Base-by-base conservation (phyloP, 2,113 vertebrate genomes). In the Osmerus eperlanus region DNA sequence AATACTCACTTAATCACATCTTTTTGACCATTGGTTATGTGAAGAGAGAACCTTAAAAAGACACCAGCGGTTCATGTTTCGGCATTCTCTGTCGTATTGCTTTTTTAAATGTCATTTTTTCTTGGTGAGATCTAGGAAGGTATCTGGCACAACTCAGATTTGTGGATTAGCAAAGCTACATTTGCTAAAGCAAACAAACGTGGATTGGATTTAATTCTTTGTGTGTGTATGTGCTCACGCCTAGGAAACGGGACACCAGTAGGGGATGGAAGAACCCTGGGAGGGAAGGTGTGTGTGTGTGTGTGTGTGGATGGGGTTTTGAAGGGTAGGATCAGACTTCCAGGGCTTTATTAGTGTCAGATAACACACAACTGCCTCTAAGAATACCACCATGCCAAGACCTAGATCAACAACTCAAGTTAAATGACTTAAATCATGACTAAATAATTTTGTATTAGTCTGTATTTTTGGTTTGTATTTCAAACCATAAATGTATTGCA, bases 311-410 rank as follows among this genome's bases (percentile, higher is more conserved):
- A 8, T 13, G 81, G 73, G 69, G 80, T 73, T 79, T 15, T 76
- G 81, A 86, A 81, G 86, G 83, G 83, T 74, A 85, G 85, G 87
- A 86, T 90, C 86, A 86, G 59, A 88, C 87, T 89, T 88, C 85
- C 89, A 88, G 84, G 85, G 77, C 84, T 83, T 84, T 87, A 85
- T 87, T 89, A 87, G 88, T 81, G 79, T 91, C 86, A 67, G 61
- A 64, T 90, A 88, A 82, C 85, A 74, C 70, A 65, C 79, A 79
- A 79, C 71, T 68, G 70, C 75, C 70, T 85, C 78, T 84, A 74
- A 78, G 83, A 84, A 83, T 82, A 78, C 81, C 78, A 71, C 77
- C 72, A 28, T 70, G 80, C 75, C 78, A 86, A 79, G 67, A 74
- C 77, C 74, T 63, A 28, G 63, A 81, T 58, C 54, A 52, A 79